Evolutionary conservation across 2,113 vertebrate genomes (phyloP).

Genomic region (Cricetomys ansorgei): DNA sequence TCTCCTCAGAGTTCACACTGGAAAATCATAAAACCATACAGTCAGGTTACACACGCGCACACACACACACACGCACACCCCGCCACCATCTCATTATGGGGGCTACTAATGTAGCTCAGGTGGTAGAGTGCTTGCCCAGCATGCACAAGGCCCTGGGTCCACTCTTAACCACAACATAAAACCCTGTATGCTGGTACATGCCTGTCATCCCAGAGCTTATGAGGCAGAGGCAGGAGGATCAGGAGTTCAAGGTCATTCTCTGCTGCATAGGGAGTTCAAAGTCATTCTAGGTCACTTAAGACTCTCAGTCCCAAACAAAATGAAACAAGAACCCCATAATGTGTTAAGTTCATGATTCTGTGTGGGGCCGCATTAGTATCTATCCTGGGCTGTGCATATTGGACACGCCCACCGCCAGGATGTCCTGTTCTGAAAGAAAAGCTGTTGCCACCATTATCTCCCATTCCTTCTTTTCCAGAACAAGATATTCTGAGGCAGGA

Average conservation of each 20-base stretch:
- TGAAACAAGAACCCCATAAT: neutral
- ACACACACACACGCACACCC: neutral
- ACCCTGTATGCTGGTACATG: too few species aligned
- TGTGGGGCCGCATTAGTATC: neutral
- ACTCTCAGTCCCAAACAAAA: neutral
- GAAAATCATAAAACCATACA: neutral
- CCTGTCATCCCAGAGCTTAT: neutral
- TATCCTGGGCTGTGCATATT: too few species aligned
- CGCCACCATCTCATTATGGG: neutral
- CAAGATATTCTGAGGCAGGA: conserved; percentile 99
- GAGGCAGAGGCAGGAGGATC: neutral
- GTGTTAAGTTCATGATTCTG: neutral
- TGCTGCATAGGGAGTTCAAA: neutral
- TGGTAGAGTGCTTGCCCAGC: too few species aligned
- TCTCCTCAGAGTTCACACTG: neutral
- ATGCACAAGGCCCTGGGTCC: neutral
- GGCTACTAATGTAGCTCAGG: neutral
- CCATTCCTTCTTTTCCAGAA: conserved; percentile 87
- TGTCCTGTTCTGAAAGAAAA: neutral
- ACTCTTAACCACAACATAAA: neutral
- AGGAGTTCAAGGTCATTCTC: neutral
- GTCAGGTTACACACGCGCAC: neutral
- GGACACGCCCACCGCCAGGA: neutral
- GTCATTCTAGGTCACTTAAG: neutral
- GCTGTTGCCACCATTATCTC: rapidly evolving